Evolutionary conservation across 2,113 vertebrate genomes (phyloP).

Genomic region (Fulica atra): DNA sequence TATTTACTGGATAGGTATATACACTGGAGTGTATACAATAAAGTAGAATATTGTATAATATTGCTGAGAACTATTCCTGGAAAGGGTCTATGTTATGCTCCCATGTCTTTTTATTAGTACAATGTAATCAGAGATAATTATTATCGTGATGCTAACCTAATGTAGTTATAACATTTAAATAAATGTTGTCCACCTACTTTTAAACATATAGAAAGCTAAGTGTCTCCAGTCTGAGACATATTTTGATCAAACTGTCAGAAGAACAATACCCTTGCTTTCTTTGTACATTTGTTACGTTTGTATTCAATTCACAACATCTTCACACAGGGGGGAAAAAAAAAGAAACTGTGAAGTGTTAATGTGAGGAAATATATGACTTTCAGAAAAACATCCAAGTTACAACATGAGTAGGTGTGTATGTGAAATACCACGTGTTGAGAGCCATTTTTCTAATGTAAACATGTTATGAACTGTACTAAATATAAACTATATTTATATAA

Average conservation of each 20-base stretch:
- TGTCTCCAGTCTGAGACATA: background rate
- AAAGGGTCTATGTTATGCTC: background rate
- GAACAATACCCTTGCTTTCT: background rate
- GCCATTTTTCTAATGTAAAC: background rate
- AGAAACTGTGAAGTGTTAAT: background rate
- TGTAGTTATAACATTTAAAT: background rate
- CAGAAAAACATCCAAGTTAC: background rate
- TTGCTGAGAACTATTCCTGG: background rate
- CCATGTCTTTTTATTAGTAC: background rate
- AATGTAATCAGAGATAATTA: background rate
- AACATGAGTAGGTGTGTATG: background rate
- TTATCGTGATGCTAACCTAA: background rate
- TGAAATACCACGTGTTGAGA: background rate
- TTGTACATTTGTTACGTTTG: background rate
- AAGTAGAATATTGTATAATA: background rate
- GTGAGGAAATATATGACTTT: background rate
- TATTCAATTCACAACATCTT: background rate
- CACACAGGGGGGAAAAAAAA: rapidly evolving
- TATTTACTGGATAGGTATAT: background rate
- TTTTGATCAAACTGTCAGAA: background rate
- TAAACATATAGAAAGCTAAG: background rate
- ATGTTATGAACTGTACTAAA: background rate
- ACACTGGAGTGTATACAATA: background rate
- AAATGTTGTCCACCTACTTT: background rate
- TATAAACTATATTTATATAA: too few relatives aligned